Base-by-base conservation (phyloP, 1,140 invertebrate species). In the Zaprionus vittiger region DNA sequence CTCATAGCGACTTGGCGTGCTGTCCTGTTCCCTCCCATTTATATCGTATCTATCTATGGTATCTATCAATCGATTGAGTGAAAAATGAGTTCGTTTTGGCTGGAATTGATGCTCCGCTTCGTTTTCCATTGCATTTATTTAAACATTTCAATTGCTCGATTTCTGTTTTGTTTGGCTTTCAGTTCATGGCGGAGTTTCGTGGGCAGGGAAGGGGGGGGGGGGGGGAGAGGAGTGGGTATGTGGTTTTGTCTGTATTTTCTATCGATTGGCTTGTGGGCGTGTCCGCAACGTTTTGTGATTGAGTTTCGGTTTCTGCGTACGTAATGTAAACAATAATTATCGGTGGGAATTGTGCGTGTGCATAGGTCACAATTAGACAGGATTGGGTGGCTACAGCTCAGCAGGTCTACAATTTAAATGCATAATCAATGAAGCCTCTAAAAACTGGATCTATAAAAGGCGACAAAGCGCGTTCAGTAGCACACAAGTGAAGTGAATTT, bases 91-190 rank as follows among this genome's bases (percentile, higher is more conserved):
- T 73, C 62, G 71, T 69, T 79, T 60, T 56, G 57, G 64, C 17
- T 55, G 34, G 61, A 61, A 70, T 74, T 70, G 81, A 80, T 83
- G 73, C 73, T 73, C 73, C 68, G 81, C 79, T 86, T 86, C 83
- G 77, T 79, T 73, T 80, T 68, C 77, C 67, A 87, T 87, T 86
- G 83, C 79, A 85, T 79, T 83, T 82, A 86, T 86, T 86, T 79
- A 83, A 86, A 87, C 83, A 81, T 63, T 87, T 84, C 85, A 83
- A 87, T 87, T 85, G 85, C 83, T 90, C 44, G 73, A 72, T 83
- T 73, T 80, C 73, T 61, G 72, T 60, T 61, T 79, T 76, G 56
- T 69, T 78, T 70, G 60, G 60, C 55, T 17, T 17, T 47, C 41
- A 47, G 41, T 34, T 34, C n/a, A 9, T 47, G 41, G 41, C 9